Conservation (phyloP, 2,113 vertebrate genomes). For the Chunga burmeisteri region DNA sequence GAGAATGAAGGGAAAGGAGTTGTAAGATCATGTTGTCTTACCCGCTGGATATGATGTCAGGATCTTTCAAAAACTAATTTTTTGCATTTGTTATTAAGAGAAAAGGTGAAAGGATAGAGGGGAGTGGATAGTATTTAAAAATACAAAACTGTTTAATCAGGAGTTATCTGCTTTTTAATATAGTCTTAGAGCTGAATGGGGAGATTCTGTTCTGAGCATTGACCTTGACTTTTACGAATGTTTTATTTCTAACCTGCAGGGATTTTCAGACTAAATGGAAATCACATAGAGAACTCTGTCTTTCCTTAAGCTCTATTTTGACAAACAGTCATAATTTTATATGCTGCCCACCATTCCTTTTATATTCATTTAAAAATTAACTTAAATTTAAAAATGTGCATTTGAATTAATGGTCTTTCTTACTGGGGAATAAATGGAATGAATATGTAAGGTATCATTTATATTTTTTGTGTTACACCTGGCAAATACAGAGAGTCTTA, state of each 20-base stretch:
- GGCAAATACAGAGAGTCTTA: background rate
- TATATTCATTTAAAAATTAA: background rate
- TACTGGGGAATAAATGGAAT: background rate
- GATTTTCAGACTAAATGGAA: background rate
- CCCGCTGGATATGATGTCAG: background rate
- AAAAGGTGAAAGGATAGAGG: background rate
- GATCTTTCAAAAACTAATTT: background rate
- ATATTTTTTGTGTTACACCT: background rate
- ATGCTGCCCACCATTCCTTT: background rate
- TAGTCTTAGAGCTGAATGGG: background rate
- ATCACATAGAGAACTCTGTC: background rate
- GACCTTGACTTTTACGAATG: background rate
- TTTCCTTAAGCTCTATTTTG: background rate
- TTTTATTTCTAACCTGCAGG: background rate
- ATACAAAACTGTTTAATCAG: background rate
- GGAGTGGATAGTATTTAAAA: background rate
- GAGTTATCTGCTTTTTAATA: background rate
- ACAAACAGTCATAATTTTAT: background rate
- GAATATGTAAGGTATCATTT: fast-evolving
- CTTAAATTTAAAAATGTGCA: background rate
- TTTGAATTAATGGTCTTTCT: background rate
- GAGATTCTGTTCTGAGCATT: background rate
- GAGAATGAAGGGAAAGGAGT: background rate
- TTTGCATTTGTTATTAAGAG: background rate
- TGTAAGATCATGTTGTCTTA: background rate